Base-by-base conservation (phyloP, 35 echinoderm and acorn worm genomes). In the Nesometra sesokonis region DNA sequence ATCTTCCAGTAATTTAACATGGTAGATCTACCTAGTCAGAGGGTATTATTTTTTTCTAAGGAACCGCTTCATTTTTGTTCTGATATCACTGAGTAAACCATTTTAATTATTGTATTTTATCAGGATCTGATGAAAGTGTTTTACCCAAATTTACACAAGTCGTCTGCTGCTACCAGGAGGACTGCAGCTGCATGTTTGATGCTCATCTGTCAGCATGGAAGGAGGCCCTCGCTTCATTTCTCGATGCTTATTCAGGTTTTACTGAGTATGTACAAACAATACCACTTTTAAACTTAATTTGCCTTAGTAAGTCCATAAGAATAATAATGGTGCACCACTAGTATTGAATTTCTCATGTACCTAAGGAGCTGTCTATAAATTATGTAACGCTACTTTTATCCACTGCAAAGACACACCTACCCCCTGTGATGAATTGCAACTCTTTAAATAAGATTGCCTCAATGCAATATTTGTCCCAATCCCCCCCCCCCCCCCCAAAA, bases 41-140 rank as follows among this genome's bases (percentile, higher is more conserved):
- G n/a, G n/a, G n/a, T n/a, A n/a, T n/a, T n/a, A n/a, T n/a, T n/a
- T n/a, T n/a, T n/a, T n/a, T n/a, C n/a, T n/a, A n/a, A n/a, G 27
- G 79, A 32, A 81, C 32, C 33, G 17, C 17, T 81, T 81, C 0
- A 21, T 81, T 21, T 21, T n/a, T 15, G 33, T 2, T 81, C 33
- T 21, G 17, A 29, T 81, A 17, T 29, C 32, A 29, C 32, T 83
- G 0, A 33, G 30, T 76, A 29, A 52, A 85, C 11, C 11, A 21
- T 85, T 46, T 77, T 32, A 32, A 23, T 0, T 8, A 37, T 77
- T 77, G 3, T 43, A 4, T 43, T 43, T 43, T 43, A 15, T 21
- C 80, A 97, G 94, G 91, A 93, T 37, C 67, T 97, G 86, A 93
- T 91, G 92, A 97, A 97, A 82, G 92, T 93, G 17, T 82, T 97